Evolutionary conservation across 1,140 invertebrate species (phyloP), one percentile per base, ranked within the genome.

Genomic region (Drosophila sulfurigaster): DNA sequence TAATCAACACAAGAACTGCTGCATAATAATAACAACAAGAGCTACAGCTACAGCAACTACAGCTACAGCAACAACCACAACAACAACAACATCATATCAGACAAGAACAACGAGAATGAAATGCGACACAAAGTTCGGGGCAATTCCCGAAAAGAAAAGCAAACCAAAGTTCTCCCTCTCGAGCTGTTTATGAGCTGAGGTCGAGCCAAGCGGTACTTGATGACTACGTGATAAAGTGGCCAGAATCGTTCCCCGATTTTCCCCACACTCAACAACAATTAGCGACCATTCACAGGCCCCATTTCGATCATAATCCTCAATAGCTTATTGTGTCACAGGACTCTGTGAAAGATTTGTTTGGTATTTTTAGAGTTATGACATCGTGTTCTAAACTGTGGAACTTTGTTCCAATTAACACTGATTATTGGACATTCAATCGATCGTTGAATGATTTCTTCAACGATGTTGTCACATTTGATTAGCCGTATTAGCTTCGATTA

Each of bases 191-290:
- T 49, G 57, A 25, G 67, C 48, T 48, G 49, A 38, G 59, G 59
- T 41, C 52, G 43, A 15, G 56, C 73, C 43, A 13, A 56, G 72
- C 66, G 59, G 72, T 80, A 82, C 83, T 87, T 72, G 67, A 88
- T 51, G 68, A 83, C 58, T 88, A 87, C 83, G 83, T 88, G 83
- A 88, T 88, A 15, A 88, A 88, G 83, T 88, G 83, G 83, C 60
- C 73, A 59, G 56, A 73, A 70, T 59, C 49, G 80, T 80, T 80
- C 70, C 71, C 68, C 52, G 48, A 49, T 25, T 11, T 54, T 2
- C 32, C 30, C 13, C 30, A 28, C 57, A 2, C 54, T 38, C 45
- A 28, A 48, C 30, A 49, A 46, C 49, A 48, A 71, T 71, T 64
- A 54, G 60, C 30, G 49, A 15, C 16, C 49, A 64, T 13, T 72